Conservation (phyloP, 30 jellyfish, hydroid and myxozoan genomes). For the Calvadosia cruxmelitensis region DNA sequence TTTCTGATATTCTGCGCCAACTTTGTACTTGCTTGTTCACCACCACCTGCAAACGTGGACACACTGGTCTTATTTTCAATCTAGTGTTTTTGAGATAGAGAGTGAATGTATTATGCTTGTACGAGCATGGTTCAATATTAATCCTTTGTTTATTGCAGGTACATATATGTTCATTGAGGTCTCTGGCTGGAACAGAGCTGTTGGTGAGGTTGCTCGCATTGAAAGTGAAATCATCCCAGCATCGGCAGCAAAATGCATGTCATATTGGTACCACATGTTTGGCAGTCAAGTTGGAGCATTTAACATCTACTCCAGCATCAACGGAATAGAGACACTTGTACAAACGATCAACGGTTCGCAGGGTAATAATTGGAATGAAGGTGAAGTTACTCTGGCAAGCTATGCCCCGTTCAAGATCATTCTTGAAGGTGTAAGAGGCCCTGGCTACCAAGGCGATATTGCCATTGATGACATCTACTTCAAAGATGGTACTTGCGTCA, state of each 20-base stretch:
- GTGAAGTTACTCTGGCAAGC: conserved; percentile 87
- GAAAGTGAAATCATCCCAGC: conserved; percentile 67
- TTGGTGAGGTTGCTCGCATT: conserved; percentile 69
- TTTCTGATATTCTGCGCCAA: no score
- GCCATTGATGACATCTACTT: conserved; percentile 82
- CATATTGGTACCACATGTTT: conserved; percentile 93
- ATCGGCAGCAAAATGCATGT: conserved; percentile 67
- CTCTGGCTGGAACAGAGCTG: conserved; percentile 42
- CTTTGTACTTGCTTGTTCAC: no score
- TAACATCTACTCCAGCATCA: conserved; percentile 34
- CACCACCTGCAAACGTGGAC: no score
- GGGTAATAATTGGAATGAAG: conserved; percentile 80
- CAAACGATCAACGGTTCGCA: conserved; percentile 63
- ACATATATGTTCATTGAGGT: conserved; percentile 78
- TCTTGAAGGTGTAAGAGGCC: conserved; percentile 84
- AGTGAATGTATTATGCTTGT: no score
- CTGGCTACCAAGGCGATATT: conserved; percentile 87
- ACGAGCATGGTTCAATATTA: no score
- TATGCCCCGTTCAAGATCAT: conserved; percentile 55
- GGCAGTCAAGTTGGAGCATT: conserved; percentile 69
- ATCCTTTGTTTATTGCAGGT: conserved; percentile 39
- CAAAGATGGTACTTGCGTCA: conserved; percentile 80
- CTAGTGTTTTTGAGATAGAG: no score
- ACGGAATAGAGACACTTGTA: conserved; percentile 18
- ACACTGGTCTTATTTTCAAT: no score